phyloP scores from a whole-genome alignment of 1,140 invertebrate genomes.

The Mylabris phalerata region DNA sequence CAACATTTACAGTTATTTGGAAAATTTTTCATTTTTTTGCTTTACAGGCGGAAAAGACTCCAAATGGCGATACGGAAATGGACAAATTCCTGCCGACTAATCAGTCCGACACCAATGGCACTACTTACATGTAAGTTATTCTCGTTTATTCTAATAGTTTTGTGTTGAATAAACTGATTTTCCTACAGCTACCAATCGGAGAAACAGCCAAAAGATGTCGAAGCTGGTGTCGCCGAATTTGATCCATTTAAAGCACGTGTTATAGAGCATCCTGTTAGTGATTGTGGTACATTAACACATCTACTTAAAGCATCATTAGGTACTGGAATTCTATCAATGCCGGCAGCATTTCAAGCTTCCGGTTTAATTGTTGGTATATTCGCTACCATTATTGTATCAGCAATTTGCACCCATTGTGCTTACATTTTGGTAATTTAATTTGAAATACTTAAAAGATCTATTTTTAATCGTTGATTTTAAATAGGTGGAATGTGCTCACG shows the following conservation, averaged over 20 bases:
- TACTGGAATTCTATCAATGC: constrained; percentile 88
- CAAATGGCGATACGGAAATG: constrained; percentile 48
- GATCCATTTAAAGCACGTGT: constrained; percentile 68
- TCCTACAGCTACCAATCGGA: constrained; percentile 11
- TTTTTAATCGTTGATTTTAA: constrained; percentile 23
- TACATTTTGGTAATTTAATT: constrained; percentile 68
- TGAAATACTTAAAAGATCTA: no score
- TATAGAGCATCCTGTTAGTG: constrained; percentile 70
- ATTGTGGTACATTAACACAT: constrained; percentile 78
- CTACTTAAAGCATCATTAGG: constrained; percentile 83
- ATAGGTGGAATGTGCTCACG: constrained; percentile 74
- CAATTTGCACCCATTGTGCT: constrained; percentile 80
- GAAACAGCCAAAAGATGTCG: constrained; percentile 41
- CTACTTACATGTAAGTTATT: constrained; percentile 23
- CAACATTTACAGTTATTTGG: no score
- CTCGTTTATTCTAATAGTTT: no score
- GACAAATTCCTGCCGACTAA: constrained; percentile 59
- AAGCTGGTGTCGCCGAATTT: constrained; percentile 50
- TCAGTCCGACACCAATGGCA: constrained; percentile 45
- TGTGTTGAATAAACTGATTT: no score
- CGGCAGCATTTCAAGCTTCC: constrained; percentile 71
- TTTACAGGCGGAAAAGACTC: constrained; percentile 30
- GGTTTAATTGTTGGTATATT: constrained; percentile 72
- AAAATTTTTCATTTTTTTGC: no score
- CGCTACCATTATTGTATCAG: constrained; percentile 69